Evolutionary conservation across 2,797 vertebrate genomes (phyloP).

Genomic region (Neomorphus geoffroyi): DNA sequence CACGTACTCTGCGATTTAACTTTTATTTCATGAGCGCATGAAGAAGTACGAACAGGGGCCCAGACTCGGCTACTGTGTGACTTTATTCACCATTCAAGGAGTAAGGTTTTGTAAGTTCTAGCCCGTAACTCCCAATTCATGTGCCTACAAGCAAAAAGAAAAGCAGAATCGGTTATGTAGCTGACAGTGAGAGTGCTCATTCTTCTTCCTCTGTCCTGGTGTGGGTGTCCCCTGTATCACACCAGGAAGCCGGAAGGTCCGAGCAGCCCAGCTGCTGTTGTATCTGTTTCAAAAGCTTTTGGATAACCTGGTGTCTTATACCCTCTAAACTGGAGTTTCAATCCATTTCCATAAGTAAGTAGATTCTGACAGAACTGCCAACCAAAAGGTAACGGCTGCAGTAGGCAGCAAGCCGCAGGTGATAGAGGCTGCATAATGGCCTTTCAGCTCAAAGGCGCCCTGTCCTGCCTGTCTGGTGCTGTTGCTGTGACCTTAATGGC

Average conservation of each 20-base stretch:
- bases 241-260: not conserved
- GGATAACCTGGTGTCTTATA: not conserved
- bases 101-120: not conserved
- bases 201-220: not conserved
- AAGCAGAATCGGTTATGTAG: not conserved
- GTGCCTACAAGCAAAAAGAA: not conserved
- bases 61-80: not conserved
- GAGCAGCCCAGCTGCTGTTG: no score
- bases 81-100: not conserved
- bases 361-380: not conserved
- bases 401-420: not conserved
- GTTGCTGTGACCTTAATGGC: not conserved
- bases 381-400: not conserved
- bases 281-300: not conserved
- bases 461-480: not conserved
- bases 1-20: not conserved
- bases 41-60: not conserved
- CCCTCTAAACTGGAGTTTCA: not conserved
- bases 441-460: not conserved
- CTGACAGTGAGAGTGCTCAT: not conserved
- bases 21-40: not conserved
- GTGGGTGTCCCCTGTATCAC: rapidly evolving
- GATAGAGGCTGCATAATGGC: not conserved
- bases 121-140: not conserved
- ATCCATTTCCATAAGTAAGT: not conserved